These are phyloP conservation scores for Caenorhabditis brenneri DNA, from an alignment of 1,140 invertebrate genomes.

Conservation along the genomic window DNA sequence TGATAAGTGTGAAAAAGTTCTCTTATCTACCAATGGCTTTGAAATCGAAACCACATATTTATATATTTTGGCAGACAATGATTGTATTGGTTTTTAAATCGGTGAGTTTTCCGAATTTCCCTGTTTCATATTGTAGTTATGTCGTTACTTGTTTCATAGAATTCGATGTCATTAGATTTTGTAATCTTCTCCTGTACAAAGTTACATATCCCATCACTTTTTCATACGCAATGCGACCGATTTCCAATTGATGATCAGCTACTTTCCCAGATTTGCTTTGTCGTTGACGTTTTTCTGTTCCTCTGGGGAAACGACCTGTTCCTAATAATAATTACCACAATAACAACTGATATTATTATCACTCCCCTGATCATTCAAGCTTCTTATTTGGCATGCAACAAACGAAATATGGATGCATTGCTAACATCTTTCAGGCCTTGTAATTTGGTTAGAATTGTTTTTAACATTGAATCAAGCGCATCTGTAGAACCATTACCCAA, in stretches of 20 bases:
- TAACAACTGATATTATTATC: neutral
- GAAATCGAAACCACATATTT: neutral
- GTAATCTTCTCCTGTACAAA: too few relatives aligned
- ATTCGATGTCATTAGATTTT: too few relatives aligned
- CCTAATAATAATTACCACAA: neutral
- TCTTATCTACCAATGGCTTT: neutral
- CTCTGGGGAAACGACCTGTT: neutral
- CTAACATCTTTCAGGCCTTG: neutral
- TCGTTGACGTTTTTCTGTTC: neutral
- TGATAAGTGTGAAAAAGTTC: neutral
- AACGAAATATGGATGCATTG: neutral
- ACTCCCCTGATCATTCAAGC: neutral
- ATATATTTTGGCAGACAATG: slow-evolving; percentile 14
- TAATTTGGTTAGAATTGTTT: neutral
- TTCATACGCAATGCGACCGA: too few relatives aligned
- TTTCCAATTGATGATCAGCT: too few relatives aligned
- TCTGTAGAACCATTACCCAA: neutral
- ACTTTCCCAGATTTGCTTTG: neutral
- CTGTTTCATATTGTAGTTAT: neutral
- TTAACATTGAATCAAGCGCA: neutral
- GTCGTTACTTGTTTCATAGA: neutral
- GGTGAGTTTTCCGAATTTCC: neutral
- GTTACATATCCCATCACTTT: neutral
- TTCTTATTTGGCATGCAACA: neutral
- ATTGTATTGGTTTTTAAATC: neutral